Percentiles rank a stretch among this genome's conserved stretches.
Evolutionary conservation across 2,888 invertebrate species (phyloP).

Genomic region (Drosophila infuscata): DNA sequence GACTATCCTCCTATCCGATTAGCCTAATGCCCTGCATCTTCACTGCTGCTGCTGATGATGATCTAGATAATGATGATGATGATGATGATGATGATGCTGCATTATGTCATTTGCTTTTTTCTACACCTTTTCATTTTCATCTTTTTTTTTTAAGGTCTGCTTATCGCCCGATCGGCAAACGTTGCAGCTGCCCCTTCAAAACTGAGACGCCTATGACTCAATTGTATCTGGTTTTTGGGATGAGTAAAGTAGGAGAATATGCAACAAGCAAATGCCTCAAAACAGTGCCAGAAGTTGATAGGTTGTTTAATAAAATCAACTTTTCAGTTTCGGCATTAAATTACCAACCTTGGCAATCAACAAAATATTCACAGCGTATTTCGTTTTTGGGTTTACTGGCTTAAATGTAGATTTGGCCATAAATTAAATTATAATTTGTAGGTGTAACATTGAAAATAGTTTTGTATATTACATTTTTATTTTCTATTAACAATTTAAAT

Average conservation of each 20-base stretch:
- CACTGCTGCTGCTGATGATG: conserved; percentile 38
- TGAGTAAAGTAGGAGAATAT: conserved; percentile 3
- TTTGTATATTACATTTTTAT: background rate
- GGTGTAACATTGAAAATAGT: background rate
- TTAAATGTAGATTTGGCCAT: background rate
- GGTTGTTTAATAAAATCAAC: conserved; percentile 16
- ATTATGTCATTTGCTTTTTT: conserved; percentile 78
- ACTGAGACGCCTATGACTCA: conserved; percentile 38
- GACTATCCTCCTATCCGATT: conserved; percentile 70
- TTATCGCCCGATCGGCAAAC: conserved; percentile 59
- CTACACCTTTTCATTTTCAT: conserved; percentile 55
- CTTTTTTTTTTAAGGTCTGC: conserved; percentile 10
- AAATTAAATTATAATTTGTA: background rate
- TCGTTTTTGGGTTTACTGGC: background rate
- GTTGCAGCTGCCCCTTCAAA: conserved; percentile 56
- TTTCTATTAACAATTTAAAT: background rate
- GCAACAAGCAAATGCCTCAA: conserved; percentile 4
- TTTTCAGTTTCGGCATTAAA: conserved; percentile 21
- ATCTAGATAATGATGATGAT: background rate
- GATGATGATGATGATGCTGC: conserved; percentile 62
- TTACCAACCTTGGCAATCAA: conserved; percentile 24
- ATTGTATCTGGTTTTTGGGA: conserved; percentile 25
- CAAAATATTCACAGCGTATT: background rate
- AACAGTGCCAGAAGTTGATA: conserved; percentile 15
- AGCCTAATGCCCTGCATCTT: conserved; percentile 68